Evolutionary conservation across 1,140 invertebrate species (phyloP).

Genomic region (Ridgeia piscesae): DNA sequence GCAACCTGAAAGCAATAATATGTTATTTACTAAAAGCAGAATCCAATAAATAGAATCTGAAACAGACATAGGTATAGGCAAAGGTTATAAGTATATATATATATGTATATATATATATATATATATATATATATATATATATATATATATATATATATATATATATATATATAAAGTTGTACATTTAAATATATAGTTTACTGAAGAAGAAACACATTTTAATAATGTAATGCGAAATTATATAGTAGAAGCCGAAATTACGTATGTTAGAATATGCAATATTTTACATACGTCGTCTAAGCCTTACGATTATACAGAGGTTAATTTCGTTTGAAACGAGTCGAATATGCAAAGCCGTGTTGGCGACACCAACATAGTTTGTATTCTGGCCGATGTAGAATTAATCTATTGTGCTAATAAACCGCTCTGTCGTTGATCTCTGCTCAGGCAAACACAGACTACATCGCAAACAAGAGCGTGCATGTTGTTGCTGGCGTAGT

Average conservation of each 20-base stretch:
- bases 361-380: neutral
- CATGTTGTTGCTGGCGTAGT: no score
- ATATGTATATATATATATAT: no score
- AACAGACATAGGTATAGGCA: neutral
- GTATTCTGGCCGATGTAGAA: neutral
- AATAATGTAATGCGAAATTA: neutral
- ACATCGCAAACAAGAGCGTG: no score
- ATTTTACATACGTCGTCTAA: neutral
- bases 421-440: neutral
- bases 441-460: neutral
- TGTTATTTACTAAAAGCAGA: neutral
- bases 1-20: conserved; percentile 43
- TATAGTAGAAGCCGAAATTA: neutral
- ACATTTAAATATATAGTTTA: no score
- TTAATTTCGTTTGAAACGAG: neutral
- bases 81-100: neutral
- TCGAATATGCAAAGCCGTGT: neutral
- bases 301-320: neutral
- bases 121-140: no score
- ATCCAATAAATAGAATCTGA: neutral
- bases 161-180: no score
- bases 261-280: neutral
- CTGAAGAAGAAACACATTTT: no score
- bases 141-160: no score
- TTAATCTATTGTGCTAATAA: neutral